Base-by-base conservation (phyloP, 1,140 invertebrate species). In the Proctacanthus coquilletti region DNA sequence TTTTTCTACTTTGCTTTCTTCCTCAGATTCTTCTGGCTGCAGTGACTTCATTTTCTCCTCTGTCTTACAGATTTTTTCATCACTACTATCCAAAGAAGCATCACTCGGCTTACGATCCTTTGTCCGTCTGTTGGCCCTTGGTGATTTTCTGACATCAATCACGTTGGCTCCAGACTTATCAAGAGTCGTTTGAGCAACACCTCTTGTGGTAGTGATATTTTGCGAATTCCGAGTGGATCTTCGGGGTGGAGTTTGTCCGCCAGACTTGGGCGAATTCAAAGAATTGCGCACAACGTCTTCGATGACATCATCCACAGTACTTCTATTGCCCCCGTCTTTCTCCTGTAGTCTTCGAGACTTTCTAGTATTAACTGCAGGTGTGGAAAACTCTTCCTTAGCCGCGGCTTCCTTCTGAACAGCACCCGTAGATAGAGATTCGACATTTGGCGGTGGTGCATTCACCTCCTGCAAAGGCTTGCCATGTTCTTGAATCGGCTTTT, bases 341-440 rank as follows among this genome's bases (percentile, higher is more conserved):
- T 86, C 81, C 44, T 79, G 77, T 17, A 86, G 51, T 42, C 84
- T 64, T 38, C 80, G 70, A 1, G 84, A 87, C 56, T 88, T 89
- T 21, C 84, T 60, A 1, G 78, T 80, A 41, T 79, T 79, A 2
- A 65, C 46, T 2, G 67, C 66, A 3, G 64, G 65, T 0, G 72
- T 71, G 9, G 69, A 53, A 40, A 75, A 75, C 41, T 77, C 73
- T 39, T 79, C 75, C 34, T 56, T 52, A 39, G 72, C 69, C n/a
- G 73, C 68, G 25, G 70, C 19, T 11, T n/a, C 36, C 20, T 9
- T 11, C 23, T 33, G 14, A 11, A 23, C 15, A 20, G 23, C 8
- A 20, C 34, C 13, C 11, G 25, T 17, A 17, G 29, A 18, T n/a
- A 25, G 18, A 17, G 19, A 5, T 2, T 11, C 34, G 17, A 25